A percentile compares a stretch with the other conserved stretches of the same genome.
phyloP scores from a whole-genome alignment of 1,140 invertebrate species.

The Trichonephila clavata region DNA sequence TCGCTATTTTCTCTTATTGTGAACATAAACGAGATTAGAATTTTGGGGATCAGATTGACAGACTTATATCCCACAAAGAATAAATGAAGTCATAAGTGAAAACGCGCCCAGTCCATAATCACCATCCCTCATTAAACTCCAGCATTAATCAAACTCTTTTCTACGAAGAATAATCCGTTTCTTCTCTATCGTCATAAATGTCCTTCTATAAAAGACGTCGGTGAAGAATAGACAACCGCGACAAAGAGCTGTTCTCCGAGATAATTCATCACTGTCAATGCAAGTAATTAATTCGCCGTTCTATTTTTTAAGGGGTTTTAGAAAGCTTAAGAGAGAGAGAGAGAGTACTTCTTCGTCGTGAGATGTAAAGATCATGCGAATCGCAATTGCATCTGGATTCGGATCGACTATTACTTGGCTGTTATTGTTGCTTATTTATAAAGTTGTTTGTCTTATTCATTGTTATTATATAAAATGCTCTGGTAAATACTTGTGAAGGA shows the following conservation, averaged over 20 bases:
- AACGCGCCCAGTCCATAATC: background rate
- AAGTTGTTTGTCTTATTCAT: too few species aligned
- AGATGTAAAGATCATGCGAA: slow-evolving; percentile 14
- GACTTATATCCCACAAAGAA: background rate
- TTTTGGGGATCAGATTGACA: background rate
- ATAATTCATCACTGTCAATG: slow-evolving; percentile 49
- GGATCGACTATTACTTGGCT: background rate
- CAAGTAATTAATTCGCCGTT: slow-evolving; percentile 47
- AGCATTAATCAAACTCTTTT: slow-evolving; percentile 12
- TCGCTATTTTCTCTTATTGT: background rate
- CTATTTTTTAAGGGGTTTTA: slow-evolving; percentile 36
- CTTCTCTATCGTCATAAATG: slow-evolving; percentile 28
- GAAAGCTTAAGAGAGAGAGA: background rate
- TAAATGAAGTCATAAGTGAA: slow-evolving; percentile 21
- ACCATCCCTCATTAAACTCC: slow-evolving; percentile 30
- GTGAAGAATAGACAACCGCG: slow-evolving; percentile 22
- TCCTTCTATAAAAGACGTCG: slow-evolving; percentile 28
- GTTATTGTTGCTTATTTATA: background rate
- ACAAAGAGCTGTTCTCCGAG: slow-evolving; percentile 8
- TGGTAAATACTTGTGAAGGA: too few species aligned
- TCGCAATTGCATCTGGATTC: background rate
- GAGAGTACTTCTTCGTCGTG: slow-evolving; percentile 20
- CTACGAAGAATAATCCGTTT: slow-evolving; percentile 13
- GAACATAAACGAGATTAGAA: background rate
- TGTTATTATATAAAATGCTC: too few species aligned